Conservation (phyloP, 2,888 invertebrate genomes). For the Brenthis daphne region DNA sequence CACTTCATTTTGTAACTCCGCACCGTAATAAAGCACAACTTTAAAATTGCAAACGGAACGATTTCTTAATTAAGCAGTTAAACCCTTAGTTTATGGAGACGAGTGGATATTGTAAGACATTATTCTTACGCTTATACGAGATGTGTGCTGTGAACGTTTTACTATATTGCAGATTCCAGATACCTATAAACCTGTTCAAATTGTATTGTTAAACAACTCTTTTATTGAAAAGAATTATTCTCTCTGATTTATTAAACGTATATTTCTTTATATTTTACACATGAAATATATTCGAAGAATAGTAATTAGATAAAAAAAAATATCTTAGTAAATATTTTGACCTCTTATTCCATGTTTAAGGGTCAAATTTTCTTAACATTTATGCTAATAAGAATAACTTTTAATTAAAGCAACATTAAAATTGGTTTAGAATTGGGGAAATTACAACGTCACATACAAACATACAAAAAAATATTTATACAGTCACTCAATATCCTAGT, state of each 20-base stretch:
- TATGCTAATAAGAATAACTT: too few relatives aligned
- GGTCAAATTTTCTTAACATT: too few relatives aligned
- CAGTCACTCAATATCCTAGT: too few relatives aligned
- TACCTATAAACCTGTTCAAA: conserved; percentile 12
- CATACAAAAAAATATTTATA: too few relatives aligned
- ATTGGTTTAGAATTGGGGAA: too few relatives aligned
- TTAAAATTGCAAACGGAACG: conserved; percentile 44
- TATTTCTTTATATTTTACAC: background rate
- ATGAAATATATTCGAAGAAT: too few relatives aligned
- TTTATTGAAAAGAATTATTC: background rate
- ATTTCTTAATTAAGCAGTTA: conserved; percentile 48
- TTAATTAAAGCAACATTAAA: too few relatives aligned
- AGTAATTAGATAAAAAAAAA: too few relatives aligned
- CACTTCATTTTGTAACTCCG: conserved; percentile 32
- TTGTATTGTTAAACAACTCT: conserved; percentile 1
- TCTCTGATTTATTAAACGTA: background rate
- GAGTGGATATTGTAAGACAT: conserved; percentile 39
- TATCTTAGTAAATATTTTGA: too few relatives aligned
- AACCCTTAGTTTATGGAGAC: conserved; percentile 45
- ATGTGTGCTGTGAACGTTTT: conserved; percentile 3
- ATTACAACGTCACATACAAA: too few relatives aligned
- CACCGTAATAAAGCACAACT: conserved; percentile 35
- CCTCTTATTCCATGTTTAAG: too few relatives aligned
- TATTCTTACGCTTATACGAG: conserved; percentile 36
- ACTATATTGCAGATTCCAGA: conserved; percentile 14